Conservation (phyloP, 2,113 vertebrate species). For the Ictalurus punctatus region DNA sequence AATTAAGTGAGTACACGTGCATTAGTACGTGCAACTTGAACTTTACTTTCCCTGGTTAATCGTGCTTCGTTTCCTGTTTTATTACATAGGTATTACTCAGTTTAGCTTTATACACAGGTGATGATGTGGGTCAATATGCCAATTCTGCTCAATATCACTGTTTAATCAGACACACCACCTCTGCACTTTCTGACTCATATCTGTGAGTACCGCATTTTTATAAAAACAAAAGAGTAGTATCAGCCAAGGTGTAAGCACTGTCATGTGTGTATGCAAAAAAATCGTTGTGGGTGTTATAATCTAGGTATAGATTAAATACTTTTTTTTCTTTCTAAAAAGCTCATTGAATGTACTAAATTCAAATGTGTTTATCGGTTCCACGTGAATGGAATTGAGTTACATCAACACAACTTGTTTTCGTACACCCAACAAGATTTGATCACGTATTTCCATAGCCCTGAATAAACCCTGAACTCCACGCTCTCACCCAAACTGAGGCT, state of each 20-base stretch:
- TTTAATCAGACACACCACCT: background rate
- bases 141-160: background rate
- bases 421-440: background rate
- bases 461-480: background rate
- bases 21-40: background rate
- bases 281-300: background rate
- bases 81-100: background rate
- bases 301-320: background rate
- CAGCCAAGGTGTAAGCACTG: background rate
- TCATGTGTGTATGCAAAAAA: background rate
- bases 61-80: background rate
- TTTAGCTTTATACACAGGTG: background rate
- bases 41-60: background rate
- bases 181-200: background rate
- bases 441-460: background rate
- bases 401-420: background rate
- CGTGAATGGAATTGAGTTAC: background rate
- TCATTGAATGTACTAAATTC: background rate
- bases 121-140: background rate
- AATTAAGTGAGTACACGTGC: background rate
- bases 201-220: background rate
- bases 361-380: background rate
- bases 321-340: background rate
- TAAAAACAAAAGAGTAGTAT: background rate
- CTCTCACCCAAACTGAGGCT: background rate